phyloP scores from a whole-genome alignment of 2,888 invertebrate species.

The Xestia sexstrigata region DNA sequence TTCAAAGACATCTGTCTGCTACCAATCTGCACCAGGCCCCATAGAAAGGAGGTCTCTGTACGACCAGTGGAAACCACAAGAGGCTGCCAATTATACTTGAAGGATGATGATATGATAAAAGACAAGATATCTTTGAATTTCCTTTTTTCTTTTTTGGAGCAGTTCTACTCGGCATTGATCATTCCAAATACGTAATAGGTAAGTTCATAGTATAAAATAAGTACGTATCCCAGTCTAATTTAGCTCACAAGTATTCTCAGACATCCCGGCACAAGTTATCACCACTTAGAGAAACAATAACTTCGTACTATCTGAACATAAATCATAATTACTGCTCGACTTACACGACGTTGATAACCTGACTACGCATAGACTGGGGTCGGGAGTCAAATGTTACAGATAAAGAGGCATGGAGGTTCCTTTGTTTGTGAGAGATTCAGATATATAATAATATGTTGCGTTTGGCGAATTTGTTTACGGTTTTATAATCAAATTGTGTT shows the following conservation, averaged over 20 bases:
- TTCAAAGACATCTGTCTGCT: background rate
- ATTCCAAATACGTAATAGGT: background rate
- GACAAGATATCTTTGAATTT: background rate
- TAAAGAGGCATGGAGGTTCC: slow-evolving; percentile 49
- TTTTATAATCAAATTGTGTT: background rate
- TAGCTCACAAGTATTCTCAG: slow-evolving; percentile 22
- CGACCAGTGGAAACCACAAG: background rate
- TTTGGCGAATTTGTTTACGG: slow-evolving; percentile 33
- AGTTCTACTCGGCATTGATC: background rate
- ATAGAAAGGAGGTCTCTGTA: background rate
- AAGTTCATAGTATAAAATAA: background rate
- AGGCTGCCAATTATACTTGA: background rate
- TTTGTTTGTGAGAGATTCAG: slow-evolving; percentile 45
- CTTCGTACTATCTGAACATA: slow-evolving; percentile 24
- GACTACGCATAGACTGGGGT: slow-evolving; percentile 64
- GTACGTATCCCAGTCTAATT: slow-evolving; percentile 7
- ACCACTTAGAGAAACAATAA: slow-evolving; percentile 42
- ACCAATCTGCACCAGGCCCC: background rate
- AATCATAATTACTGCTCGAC: slow-evolving; percentile 55
- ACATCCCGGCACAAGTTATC: slow-evolving; percentile 43
- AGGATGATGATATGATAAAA: background rate
- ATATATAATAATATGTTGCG: background rate
- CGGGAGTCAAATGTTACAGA: slow-evolving; percentile 40
- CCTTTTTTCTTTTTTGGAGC: background rate
- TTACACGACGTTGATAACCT: slow-evolving; percentile 68